Evolutionary conservation across 2,888 invertebrate species (phyloP), one percentile per base, ranked within the genome.

Genomic region (Hecatera dysodea): DNA sequence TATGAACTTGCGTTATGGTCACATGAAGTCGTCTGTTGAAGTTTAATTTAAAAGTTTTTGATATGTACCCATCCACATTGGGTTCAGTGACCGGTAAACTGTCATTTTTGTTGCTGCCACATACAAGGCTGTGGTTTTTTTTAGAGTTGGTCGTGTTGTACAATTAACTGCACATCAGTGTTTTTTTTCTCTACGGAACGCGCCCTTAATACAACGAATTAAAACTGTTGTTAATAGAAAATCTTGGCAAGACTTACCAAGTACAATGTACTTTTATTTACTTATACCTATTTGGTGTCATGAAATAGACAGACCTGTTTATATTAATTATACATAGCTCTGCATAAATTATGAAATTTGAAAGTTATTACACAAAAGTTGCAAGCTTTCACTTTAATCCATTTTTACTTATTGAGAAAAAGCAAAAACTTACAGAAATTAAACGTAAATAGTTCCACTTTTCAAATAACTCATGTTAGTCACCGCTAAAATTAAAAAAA

Each of bases 11-110:
- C 76, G 82, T 87, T 87, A 89, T 85, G 85, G 85, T 81, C 87
- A 85, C 90, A 85, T 87, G 87, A 82, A 89, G 84, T 88, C 69
- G 71, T 75, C 63, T 89, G 81, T 82, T 80, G 83, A 44, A 88
- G 88, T 90, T 93, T 92, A 90, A 92, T 93, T 91, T 90, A 90
- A 90, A 93, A 93, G 90, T 92, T 93, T 90, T 72, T 67, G 67
- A 67, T 73, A 61, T 36, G 46, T 63, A 57, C 42, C 50, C 29
- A 61, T 56, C 22, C 24, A 68, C 69, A 72, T 64, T 33, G 81
- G 68, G 90, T 84, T 90, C 89, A 86, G 63, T 80, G 83, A 81
- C 87, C 86, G 84, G 57, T 65, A 72, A 74, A 82, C 78, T 80
- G 69, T 52, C 11, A 65, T 70, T 80, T 76, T 75, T 86, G 80